Conservation (phyloP, 2,113 vertebrate genomes). For the Microtus pennsylvanicus region DNA sequence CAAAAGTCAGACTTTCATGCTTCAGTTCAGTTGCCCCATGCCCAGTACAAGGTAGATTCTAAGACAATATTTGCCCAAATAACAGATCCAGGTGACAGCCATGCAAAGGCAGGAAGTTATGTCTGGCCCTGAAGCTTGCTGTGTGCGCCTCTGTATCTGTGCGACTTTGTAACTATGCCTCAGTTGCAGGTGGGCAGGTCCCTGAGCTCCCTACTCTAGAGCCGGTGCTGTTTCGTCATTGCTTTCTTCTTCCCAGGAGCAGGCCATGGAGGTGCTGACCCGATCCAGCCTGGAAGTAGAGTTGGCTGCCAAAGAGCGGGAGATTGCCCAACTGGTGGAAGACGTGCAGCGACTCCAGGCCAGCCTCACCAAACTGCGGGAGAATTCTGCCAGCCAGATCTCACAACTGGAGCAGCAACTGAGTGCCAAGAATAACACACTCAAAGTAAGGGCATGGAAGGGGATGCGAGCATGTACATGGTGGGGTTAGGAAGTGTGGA, state of each 20-base stretch:
- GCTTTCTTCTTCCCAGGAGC: constrained; percentile 86
- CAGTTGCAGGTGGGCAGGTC: fast-evolving
- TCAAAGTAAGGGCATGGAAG: constrained; percentile 90
- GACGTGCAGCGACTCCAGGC: constrained; percentile 98
- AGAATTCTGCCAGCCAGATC: constrained; percentile 96
- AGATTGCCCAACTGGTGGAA: constrained; percentile 96
- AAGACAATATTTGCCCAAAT: background rate
- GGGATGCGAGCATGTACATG: background rate
- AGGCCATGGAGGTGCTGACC: constrained; percentile 91
- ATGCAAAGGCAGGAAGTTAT: background rate
- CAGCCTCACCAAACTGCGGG: constrained; percentile 96
- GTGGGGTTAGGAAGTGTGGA: background rate
- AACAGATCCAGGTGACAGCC: no score
- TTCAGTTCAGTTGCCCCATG: background rate
- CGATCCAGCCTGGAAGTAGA: constrained; percentile 95
- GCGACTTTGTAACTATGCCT: background rate
- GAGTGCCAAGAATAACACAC: constrained; percentile 92
- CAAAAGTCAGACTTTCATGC: background rate
- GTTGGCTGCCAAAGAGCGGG: constrained; percentile 96
- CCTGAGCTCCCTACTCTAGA: fast-evolving
- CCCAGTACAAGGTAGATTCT: background rate
- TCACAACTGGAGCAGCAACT: constrained; percentile 97
- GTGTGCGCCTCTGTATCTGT: fast-evolving
- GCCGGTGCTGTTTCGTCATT: constrained; percentile 47
- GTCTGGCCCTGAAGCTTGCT: background rate